Evolutionary conservation across 2,888 invertebrate genomes (phyloP).

Genomic region (Acanthosepion lycidas): DNA sequence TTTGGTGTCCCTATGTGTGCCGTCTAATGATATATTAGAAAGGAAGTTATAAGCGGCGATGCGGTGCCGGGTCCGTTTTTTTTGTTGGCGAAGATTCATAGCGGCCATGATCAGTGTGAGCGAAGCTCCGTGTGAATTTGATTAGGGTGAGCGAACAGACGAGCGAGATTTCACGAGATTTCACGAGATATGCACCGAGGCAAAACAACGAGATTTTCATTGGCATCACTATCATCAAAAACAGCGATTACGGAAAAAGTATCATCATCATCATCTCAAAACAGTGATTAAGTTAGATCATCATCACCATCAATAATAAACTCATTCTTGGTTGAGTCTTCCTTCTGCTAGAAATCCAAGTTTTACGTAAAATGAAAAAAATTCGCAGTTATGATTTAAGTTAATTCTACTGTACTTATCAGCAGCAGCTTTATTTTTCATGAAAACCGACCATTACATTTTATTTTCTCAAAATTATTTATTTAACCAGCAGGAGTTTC

Average conservation of each 20-base stretch:
- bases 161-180: constrained; percentile 42
- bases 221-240: constrained; percentile 52
- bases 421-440: no score
- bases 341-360: background rate
- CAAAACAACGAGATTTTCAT: background rate
- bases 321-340: background rate
- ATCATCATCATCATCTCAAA: background rate
- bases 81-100: constrained; percentile 61
- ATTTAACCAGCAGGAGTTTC: no score
- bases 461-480: no score
- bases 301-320: background rate
- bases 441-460: no score
- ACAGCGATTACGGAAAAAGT: background rate
- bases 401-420: no score
- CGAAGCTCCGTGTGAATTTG: background rate
- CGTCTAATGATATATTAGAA: constrained; percentile 95
- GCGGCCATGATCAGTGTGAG: constrained; percentile 51
- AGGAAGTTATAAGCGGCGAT: constrained; percentile 94
- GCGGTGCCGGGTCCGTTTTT: constrained; percentile 70
- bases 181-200: constrained; percentile 35
- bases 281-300: background rate
- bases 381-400: no score
- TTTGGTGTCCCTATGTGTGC: constrained; percentile 82
- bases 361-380: background rate
- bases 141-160: background rate